Base-by-base conservation (phyloP, 1,140 invertebrate species). In the Drosophila pandora region DNA sequence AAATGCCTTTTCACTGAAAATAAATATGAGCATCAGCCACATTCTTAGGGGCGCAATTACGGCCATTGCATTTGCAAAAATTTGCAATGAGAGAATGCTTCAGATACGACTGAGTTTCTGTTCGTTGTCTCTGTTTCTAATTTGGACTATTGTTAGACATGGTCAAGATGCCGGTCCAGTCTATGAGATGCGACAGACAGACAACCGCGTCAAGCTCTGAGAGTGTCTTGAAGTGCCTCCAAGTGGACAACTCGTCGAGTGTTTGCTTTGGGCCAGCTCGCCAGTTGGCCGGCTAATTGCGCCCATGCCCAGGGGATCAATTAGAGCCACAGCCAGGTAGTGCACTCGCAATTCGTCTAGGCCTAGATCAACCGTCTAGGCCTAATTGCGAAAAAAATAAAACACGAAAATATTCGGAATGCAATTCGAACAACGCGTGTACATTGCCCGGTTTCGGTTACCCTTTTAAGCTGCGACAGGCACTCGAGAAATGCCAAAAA, bases 231-330 rank as follows among this genome's bases (percentile, higher is more conserved):
- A 64, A 74, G 68, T 77, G 79, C 52, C 57, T 60, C 48, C 58
- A 45, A 39, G 45, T 71, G 52, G 28, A 63, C 58, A 58, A 30
- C 47, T 47, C 39, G 47, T 56, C 47, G 67, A 67, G 54, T 78
- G 45, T 64, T 72, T 72, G 72, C 54, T 64, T 48, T 73, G 54
- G 50, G 55, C 76, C 68, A 68, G 69, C 58, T 30, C 57, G 67
- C 67, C 67, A 69, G 63, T 32, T 69, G 52, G 28, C 63, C 64
- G 69, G 77, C 81, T 88, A 87, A 82, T 87, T 87, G 83, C 57
- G 72, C 60, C 72, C 75, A 88, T 63, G 79, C 82, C 83, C 75
- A 76, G 83, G 83, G 82, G 82, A 87, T 76, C 82, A 87, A 87
- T 87, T 87, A 87, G 76, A 73, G 59, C 17, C 58, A 50, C 37